Evolutionary conservation across 2,888 invertebrate genomes (phyloP).

Genomic region (Agrypnus murinus): DNA sequence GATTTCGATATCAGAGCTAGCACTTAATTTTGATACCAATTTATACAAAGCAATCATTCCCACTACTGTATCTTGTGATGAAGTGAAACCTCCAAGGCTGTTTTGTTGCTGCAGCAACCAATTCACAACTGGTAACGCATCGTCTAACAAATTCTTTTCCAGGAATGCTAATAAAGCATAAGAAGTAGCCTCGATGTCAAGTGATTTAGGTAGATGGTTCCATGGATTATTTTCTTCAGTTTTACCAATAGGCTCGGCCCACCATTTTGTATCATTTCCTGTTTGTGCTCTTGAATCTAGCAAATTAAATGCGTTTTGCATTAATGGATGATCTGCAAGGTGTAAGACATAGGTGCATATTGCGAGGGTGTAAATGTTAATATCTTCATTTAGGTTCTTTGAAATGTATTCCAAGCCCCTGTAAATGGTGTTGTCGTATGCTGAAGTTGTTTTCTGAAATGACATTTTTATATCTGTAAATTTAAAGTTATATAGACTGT

Average conservation of each 20-base stretch:
- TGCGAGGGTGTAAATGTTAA: slow-evolving; percentile 85
- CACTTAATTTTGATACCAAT: slow-evolving; percentile 76
- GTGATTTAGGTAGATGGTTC: slow-evolving; percentile 79
- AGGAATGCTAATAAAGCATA: slow-evolving; percentile 87
- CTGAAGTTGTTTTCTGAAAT: slow-evolving; percentile 55
- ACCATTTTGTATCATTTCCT: slow-evolving; percentile 81
- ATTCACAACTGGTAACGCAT: slow-evolving; percentile 79
- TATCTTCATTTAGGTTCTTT: slow-evolving; percentile 77
- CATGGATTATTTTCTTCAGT: slow-evolving; percentile 79
- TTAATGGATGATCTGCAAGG: slow-evolving; percentile 82
- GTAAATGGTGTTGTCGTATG: slow-evolving; percentile 80
- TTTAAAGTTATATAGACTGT: too few relatives aligned
- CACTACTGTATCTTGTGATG: slow-evolving; percentile 85
- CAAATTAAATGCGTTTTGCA: slow-evolving; percentile 78
- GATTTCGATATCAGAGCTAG: slow-evolving; percentile 70
- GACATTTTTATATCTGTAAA: too few relatives aligned
- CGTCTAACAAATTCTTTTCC: slow-evolving; percentile 70
- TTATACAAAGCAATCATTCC: slow-evolving; percentile 82
- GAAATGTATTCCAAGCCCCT: slow-evolving; percentile 86
- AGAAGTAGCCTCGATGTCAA: slow-evolving; percentile 90
- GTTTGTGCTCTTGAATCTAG: slow-evolving; percentile 74
- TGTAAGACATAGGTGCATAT: slow-evolving; percentile 86
- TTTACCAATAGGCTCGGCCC: slow-evolving; percentile 77
- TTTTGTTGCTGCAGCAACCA: slow-evolving; percentile 85
- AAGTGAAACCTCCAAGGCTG: slow-evolving; percentile 81